Evolutionary conservation across 2,888 invertebrate species (phyloP), one percentile per base, ranked within the genome.

Genomic region (Pilophorus perplexus): DNA sequence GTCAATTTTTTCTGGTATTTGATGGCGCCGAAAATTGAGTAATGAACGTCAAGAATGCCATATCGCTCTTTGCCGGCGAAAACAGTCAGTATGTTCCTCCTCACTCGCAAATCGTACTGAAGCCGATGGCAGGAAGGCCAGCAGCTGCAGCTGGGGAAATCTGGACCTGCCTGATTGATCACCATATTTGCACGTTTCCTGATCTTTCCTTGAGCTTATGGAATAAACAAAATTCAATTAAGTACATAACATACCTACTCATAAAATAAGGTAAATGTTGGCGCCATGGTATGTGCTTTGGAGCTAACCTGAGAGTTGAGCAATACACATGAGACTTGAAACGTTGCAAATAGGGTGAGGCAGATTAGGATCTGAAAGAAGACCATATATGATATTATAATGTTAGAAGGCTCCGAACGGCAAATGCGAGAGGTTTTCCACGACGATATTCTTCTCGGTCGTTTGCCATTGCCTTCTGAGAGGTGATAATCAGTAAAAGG

Each of bases 91-190:
- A 69, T 62, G 12, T 68, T 70, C 38, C 70, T 68, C 46, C 72
- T 71, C 14, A 69, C 69, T 54, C 71, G 72, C 4, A 73, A 59
- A 38, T 73, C 72, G 66, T 73, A 74, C 20, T 70, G 69, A 22
- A 68, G 71, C 59, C 73, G 73, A 28, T 73, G 70, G 55, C 74
- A 74, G 5, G 73, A 71, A 6, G 74, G 72, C 62, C 73, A 67
- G 46, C 74, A 74, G 5, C 70, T 68, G 1, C 68, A 65, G 38
- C 46, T 25, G 6, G 57, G 55, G 16, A 23, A 52, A 3, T 52
- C 52, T 16, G 12, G 25, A 2, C 8, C 16, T 5, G 12, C 6
- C 3, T 2, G 18, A 10, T 25, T 18, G 6, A 28, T 10, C 28
- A 18, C 52, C 8, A 18, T 18, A 3, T n/a, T 12, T 4, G 28